Percentiles rank a stretch among this genome's conserved stretches.
Conservation (phyloP, 2,888 invertebrate genomes). For the Calephelis perditalis region DNA sequence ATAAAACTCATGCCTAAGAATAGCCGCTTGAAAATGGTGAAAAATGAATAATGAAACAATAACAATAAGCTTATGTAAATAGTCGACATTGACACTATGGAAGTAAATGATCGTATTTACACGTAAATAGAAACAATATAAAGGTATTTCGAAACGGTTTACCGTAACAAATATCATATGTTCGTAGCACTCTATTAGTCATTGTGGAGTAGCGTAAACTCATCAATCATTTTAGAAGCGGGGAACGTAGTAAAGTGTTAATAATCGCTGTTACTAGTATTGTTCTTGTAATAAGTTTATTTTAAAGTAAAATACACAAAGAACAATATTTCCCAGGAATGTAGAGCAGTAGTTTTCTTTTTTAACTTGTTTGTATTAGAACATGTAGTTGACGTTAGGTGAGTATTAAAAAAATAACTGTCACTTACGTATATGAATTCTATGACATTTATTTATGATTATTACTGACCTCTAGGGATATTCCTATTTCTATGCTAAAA, state of each 20-base stretch:
- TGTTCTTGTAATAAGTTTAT: conserved; percentile 48
- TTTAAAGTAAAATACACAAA: conserved; percentile 23
- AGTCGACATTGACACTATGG: conserved; percentile 8
- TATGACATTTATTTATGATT: too few relatives aligned
- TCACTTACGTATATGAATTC: too few relatives aligned
- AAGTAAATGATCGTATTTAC: conserved; percentile 18
- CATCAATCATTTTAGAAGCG: conserved; percentile 58
- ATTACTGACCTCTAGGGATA: too few relatives aligned
- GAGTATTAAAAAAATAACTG: too few relatives aligned
- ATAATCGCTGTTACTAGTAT: conserved; percentile 61
- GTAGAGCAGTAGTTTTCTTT: too few relatives aligned
- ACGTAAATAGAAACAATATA: conserved; percentile 31
- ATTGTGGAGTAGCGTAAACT: conserved; percentile 43
- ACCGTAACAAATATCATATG: conserved; percentile 58
- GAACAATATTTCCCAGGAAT: too few relatives aligned
- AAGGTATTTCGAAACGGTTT: conserved; percentile 36
- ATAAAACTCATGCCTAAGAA: too few relatives aligned
- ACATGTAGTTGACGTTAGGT: too few relatives aligned
- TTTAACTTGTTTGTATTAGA: too few relatives aligned
- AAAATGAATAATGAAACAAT: too few relatives aligned
- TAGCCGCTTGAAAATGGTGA: too few relatives aligned
- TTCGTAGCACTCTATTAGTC: conserved; percentile 65
- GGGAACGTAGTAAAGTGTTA: conserved; percentile 58
- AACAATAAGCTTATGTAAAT: conserved; percentile 12
- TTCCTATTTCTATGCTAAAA: too few relatives aligned